Evolutionary conservation across 2,113 vertebrate species (phyloP).

Genomic region (Corythaixoides concolor): DNA sequence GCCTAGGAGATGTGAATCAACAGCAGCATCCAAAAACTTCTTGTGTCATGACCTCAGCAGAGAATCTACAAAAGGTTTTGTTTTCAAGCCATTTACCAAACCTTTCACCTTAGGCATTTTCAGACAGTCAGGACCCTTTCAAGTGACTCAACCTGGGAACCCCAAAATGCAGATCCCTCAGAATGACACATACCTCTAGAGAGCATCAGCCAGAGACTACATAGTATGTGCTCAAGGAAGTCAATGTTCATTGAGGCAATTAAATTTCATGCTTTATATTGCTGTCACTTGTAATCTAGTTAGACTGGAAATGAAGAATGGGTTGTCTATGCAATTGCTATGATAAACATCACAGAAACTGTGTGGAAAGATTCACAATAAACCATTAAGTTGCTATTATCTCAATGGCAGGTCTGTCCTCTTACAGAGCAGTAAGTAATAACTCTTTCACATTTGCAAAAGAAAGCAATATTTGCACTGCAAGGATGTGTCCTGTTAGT

Average conservation of each 20-base stretch:
- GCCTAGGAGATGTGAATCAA: background rate
- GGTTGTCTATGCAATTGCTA: slow-evolving; percentile 33
- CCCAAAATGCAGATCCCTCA: background rate
- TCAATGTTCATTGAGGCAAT: slow-evolving; percentile 38
- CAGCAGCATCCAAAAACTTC: background rate
- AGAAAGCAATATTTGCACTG: slow-evolving; percentile 40
- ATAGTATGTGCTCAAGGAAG: background rate
- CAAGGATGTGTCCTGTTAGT: slow-evolving; percentile 48
- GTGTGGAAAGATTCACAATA: slow-evolving; percentile 10
- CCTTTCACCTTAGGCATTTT: background rate
- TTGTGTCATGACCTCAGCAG: background rate
- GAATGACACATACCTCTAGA: background rate
- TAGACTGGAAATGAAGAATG: slow-evolving; percentile 52
- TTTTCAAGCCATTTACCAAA: background rate
- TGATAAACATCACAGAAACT: slow-evolving; percentile 12
- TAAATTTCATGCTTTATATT: slow-evolving; percentile 52
- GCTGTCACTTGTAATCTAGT: slow-evolving; percentile 58
- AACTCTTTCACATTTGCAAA: slow-evolving; percentile 52
- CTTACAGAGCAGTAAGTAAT: slow-evolving; percentile 26
- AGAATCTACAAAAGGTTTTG: background rate
- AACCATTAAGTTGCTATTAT: slow-evolving; percentile 50
- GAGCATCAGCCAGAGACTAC: background rate
- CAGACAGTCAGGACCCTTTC: background rate
- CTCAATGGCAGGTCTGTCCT: slow-evolving; percentile 13
- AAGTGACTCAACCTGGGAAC: background rate